Evolutionary conservation across 92 coral and sea anemone species (phyloP), one percentile per base, ranked within the genome.

Genomic region (Meandrina meandrites): DNA sequence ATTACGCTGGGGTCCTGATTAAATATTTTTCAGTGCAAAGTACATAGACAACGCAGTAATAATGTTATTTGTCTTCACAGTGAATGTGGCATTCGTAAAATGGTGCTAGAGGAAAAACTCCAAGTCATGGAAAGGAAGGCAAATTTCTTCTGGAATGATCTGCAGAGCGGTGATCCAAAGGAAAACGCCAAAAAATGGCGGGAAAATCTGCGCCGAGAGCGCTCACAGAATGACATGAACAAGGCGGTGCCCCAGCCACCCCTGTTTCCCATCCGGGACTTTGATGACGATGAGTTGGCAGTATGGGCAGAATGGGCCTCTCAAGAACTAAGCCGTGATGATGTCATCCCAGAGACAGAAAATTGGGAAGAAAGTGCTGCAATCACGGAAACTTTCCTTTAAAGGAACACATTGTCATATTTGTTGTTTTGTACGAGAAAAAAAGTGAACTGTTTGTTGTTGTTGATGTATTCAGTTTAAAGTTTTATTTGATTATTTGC

Each of bases 11-110:
- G n/a, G n/a, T n/a, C n/a, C n/a, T n/a, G n/a, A n/a, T n/a, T n/a
- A n/a, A n/a, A n/a, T n/a, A 24, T 77, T 77, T 16, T n/a, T 21
- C 17, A 48, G 17, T 77, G 34, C n/a, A 47, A 14, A 18, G 60
- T 47, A 77, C 12, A 19, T 21, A 19, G 34, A 60, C 13, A 79
- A 1, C 57, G n/a, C n/a, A n/a, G n/a, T n/a, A n/a, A n/a, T n/a
- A n/a, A n/a, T n/a, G n/a, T n/a, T n/a, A n/a, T 32, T 80, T 84
- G 13, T 58, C 62, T 84, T 76, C 24, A 76, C 64, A 85, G 88
- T 60, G 69, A 76, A 57, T 54, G 34, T 12, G 57, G 67, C 15
- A 50, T 53, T 78, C 64, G 37, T 17, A 78, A 53, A 53, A 48
- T 30, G 40, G 81, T 8, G 27, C 64, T 30, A 31, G 64, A 78